These are phyloP conservation scores for Chydorus sphaericus DNA, from an alignment of 2,888 invertebrate species.

Conservation along the genomic window DNA sequence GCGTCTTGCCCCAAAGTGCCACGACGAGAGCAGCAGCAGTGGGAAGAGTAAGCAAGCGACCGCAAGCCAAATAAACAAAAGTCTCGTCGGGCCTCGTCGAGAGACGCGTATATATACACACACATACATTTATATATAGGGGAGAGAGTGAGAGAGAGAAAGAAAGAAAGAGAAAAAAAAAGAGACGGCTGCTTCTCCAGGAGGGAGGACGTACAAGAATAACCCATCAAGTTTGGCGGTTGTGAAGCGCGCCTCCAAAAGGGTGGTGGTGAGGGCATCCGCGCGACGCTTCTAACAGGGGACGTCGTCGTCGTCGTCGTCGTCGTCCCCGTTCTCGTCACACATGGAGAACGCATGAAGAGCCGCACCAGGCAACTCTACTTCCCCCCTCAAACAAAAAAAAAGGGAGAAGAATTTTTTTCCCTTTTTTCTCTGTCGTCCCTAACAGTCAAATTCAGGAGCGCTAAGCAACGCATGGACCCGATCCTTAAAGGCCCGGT, in stretches of 20 bases:
- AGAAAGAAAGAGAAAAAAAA: not conserved
- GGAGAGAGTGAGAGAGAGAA: not conserved
- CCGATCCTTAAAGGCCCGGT: not conserved
- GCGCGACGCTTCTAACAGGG: not conserved
- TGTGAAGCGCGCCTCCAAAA: too few species aligned
- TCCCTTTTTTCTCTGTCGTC: not conserved
- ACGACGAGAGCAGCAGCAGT: too few species aligned
- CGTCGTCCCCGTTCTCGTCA: not conserved
- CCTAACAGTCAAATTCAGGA: not conserved
- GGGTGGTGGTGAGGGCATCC: too few species aligned
- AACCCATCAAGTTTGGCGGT: conserved; percentile 8
- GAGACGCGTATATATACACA: conserved; percentile 3
- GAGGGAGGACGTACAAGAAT: not conserved
- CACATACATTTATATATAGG: not conserved
- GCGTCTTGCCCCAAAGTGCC: too few species aligned
- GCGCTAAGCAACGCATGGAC: not conserved
- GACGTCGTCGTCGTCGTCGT: not conserved
- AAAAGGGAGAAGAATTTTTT: not conserved
- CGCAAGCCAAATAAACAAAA: conserved; percentile 7
- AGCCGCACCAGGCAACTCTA: not conserved
- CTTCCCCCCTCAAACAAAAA: not conserved
- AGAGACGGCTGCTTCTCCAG: not conserved
- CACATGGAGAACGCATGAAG: conserved; percentile 5
- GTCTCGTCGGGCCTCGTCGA: conserved; percentile 4
- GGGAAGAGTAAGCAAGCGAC: too few species aligned